phyloP scores from a whole-genome alignment of 2,113 vertebrate species.

The Girardinichthys multiradiatus region DNA sequence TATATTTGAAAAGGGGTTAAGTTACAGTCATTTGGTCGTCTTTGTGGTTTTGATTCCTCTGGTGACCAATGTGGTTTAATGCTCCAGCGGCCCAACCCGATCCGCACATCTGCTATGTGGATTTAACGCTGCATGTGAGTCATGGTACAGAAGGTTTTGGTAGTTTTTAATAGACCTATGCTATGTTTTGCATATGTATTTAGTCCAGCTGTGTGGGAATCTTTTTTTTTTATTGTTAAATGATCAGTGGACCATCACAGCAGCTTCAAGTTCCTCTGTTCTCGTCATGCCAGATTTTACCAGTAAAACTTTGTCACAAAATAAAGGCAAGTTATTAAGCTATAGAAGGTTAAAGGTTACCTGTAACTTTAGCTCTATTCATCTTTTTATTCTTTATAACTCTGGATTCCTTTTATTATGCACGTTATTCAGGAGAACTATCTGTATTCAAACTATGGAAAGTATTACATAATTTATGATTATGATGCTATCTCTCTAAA shows the following conservation, averaged over 20 bases:
- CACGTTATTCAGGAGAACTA: too few species aligned
- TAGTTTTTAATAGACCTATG: not conserved
- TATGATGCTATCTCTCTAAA: not conserved
- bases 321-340: not conserved
- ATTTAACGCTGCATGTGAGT: not conserved
- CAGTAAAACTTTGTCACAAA: not conserved
- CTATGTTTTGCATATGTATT: not conserved
- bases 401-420: not conserved
- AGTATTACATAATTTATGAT: not conserved
- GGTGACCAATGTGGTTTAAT: conserved; percentile 25
- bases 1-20: not conserved
- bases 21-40: not conserved
- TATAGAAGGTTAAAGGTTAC: too few species aligned
- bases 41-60: not conserved
- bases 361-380: too few species aligned
- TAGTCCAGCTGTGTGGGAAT: conserved; percentile 15
- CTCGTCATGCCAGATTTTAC: not conserved
- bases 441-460: too few species aligned
- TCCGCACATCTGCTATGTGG: conserved; percentile 30
- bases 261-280: not conserved
- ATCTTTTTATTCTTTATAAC: not conserved
- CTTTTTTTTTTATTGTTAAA: conserved; percentile 17
- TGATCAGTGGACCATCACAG: not conserved
- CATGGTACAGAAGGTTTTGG: not conserved
- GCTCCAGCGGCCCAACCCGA: conserved; percentile 14